Percentiles rank a stretch among this genome's conserved stretches.
Conservation (phyloP, 2,113 vertebrate species). For the Delphinapterus leucas region DNA sequence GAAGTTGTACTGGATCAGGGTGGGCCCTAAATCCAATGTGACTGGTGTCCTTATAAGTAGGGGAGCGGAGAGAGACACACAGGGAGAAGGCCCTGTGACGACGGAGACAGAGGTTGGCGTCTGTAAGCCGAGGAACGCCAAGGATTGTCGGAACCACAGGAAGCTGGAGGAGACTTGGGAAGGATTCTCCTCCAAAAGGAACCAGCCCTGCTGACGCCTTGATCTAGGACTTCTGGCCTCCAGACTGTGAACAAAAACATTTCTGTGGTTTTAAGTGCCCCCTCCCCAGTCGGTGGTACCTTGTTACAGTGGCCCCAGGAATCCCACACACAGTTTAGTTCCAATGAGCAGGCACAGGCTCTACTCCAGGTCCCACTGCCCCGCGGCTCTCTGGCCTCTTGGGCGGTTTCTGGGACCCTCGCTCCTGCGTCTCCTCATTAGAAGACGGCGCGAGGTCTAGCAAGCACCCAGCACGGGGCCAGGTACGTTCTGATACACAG, state of each 20-base stretch:
- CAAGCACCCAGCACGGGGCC: not conserved
- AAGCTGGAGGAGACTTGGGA: not conserved
- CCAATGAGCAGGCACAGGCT: not conserved
- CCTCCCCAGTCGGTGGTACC: not conserved
- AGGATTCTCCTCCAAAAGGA: not conserved
- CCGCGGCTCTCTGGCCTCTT: accelerated
- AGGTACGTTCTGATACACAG: not conserved
- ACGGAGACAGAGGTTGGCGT: not conserved
- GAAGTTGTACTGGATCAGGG: not conserved
- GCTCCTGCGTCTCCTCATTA: not conserved
- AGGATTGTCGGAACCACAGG: not conserved
- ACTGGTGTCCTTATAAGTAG: not conserved
- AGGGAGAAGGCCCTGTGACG: not conserved
- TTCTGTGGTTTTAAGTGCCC: not conserved
- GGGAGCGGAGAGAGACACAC: not conserved
- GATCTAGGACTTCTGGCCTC: not conserved
- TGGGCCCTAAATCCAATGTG: not conserved
- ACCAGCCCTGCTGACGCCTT: not conserved
- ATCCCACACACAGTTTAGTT: not conserved
- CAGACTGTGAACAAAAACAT: not conserved
- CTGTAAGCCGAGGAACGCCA: not conserved
- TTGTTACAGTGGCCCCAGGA: not conserved
- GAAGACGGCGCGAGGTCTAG: not conserved
- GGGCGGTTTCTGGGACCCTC: not conserved
- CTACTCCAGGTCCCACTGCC: not conserved